Evolutionary conservation across 2,797 vertebrate species (phyloP), one percentile per base, ranked within the genome.

Genomic region (Odontamblyopus rebecca): DNA sequence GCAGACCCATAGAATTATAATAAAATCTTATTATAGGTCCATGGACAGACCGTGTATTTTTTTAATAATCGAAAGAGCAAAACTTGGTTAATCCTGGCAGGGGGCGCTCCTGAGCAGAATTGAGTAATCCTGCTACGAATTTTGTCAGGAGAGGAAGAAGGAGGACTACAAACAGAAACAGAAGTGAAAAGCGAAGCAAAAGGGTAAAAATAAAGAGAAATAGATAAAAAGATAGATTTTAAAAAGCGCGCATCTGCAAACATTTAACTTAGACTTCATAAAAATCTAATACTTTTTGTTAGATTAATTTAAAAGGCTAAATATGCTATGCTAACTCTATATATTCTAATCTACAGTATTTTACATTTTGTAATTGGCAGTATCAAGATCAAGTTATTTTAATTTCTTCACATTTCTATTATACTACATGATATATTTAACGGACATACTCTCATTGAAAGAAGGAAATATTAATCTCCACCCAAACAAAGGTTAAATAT

Each of bases 21-120:
- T 23, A 23, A 23, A 23, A 23, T 23, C 23, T 23, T 23, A 23
- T 23, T 23, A 23, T 23, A 23, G 23, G 23, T 23, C 23, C 23
- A 23, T 23, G 23, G 23, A 23, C 23, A 23, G 23, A 23, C 23
- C 23, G 23, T 23, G 23, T 23, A 23, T 23, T 23, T 23, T 23
- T 23, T 23, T 23, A 23, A 23, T 23, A 23, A 23, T 23, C 23
- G 23, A 23, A 23, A 23, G 23, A 32, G 26, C 64, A 30, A 48
- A 18, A 15, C 27, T 8, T 16, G 64, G 3, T 64, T 26, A 6
- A 29, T 9, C 12, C 41, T 29, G 2, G 29, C 63, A 32, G 65
- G 65, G 16, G 65, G 65, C 65, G 65, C 65, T 32, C 27, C 7
- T 15, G 62, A 50, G 63, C 63, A 66, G 12, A 27, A 48, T 13